Conservation (phyloP, 2,113 vertebrate species). For the Nibea albiflora region DNA sequence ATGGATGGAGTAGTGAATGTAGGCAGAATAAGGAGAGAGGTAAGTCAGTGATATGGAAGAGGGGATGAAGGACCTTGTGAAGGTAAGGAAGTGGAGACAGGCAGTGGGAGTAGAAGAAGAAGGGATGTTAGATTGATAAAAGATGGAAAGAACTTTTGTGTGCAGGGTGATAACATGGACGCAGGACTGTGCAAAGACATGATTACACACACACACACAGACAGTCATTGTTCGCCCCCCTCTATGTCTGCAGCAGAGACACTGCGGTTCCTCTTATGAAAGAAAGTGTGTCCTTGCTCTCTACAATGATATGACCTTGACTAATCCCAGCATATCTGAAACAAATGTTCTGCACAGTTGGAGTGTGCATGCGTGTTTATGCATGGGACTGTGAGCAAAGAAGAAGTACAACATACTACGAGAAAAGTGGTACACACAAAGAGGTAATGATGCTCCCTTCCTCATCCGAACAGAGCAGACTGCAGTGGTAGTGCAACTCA, state of each 20-base stretch:
- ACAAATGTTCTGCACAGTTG: constrained; percentile 14
- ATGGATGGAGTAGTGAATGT: too few species aligned
- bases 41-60: constrained; percentile 9
- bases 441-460: not conserved
- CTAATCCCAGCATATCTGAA: constrained; percentile 15
- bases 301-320: constrained; percentile 32
- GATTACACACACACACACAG: constrained; percentile 2
- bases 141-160: not conserved
- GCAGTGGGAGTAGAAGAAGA: not conserved
- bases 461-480: not conserved
- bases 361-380: not conserved
- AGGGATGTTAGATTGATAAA: not conserved
- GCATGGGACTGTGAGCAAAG: not conserved
- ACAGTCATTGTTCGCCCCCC: not conserved
- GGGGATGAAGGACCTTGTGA: constrained; percentile 12
- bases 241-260: constrained; percentile 36
- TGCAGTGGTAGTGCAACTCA: constrained; percentile 35
- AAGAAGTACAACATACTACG: not conserved
- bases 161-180: constrained; percentile 5
- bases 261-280: constrained; percentile 30
- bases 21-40: not conserved
- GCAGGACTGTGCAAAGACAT: constrained; percentile 2
- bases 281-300: constrained; percentile 31
- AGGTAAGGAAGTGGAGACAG: constrained; percentile 8
- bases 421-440: not conserved